Percentiles rank a stretch among this genome's conserved stretches.
phyloP scores from a whole-genome alignment of 2,113 vertebrate species.

The Zosterops pallidus region DNA sequence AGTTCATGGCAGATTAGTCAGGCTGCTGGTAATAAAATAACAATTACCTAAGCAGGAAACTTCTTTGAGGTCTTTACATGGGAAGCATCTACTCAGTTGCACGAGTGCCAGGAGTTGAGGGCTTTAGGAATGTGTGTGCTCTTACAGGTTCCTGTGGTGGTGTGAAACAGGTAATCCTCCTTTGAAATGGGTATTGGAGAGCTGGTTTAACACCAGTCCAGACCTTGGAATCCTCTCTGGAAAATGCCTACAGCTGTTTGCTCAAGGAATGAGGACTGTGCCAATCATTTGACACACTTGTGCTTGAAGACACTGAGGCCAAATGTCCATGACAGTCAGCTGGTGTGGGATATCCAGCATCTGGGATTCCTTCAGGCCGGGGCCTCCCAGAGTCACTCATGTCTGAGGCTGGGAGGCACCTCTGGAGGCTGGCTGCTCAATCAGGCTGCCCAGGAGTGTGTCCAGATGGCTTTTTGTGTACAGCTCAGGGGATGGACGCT shows the following conservation, averaged over 20 bases:
- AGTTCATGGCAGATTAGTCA: background rate
- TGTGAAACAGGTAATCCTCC: background rate
- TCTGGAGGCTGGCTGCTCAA: background rate
- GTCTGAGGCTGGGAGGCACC: background rate
- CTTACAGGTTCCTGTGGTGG: background rate
- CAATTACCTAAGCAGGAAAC: background rate
- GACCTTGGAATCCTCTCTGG: background rate
- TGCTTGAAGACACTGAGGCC: background rate
- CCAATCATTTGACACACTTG: background rate
- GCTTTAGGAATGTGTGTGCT: background rate
- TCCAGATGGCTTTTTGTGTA: background rate
- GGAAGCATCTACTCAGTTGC: background rate
- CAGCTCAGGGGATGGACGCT: background rate
- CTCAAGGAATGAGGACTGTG: background rate
- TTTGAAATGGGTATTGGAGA: background rate
- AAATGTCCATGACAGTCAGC: accelerated
- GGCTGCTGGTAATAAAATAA: background rate
- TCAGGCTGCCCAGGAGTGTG: background rate
- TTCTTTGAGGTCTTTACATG: background rate
- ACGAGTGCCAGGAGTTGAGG: background rate
- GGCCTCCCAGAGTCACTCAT: background rate
- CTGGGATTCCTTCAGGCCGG: background rate
- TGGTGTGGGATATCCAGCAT: background rate
- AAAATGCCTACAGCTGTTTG: background rate
- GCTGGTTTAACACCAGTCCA: background rate